Evolutionary conservation across 64 coral and sea anemone genomes (phyloP), one percentile per base, ranked within the genome.

Genomic region (Stylophora pistillata): DNA sequence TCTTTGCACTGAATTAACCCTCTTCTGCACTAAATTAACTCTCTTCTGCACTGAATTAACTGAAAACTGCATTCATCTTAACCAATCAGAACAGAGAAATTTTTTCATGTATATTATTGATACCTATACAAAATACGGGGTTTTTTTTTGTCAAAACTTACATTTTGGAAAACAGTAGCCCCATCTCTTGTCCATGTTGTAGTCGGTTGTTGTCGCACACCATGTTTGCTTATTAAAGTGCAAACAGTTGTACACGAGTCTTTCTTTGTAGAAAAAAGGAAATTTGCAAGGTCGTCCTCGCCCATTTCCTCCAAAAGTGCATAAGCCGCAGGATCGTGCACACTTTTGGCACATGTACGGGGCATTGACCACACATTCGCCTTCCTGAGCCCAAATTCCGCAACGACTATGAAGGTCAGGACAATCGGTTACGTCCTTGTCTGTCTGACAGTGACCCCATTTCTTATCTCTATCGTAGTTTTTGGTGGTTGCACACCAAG

Each of bases 91-190:
- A n/a, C n/a, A n/a, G n/a, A n/a, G n/a, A n/a, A n/a, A n/a, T n/a
- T n/a, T n/a, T n/a, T n/a, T n/a, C n/a, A n/a, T n/a, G n/a, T n/a
- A n/a, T n/a, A n/a, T n/a, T n/a, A n/a, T n/a, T n/a, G n/a, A n/a
- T n/a, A n/a, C n/a, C n/a, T n/a, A n/a, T n/a, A n/a, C n/a, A 47
- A 47, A 47, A 47, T 47, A 7, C 37, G 37, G n/a, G n/a, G n/a
- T n/a, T 47, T 7, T 47, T 47, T 4, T 47, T 47, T 47, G 23
- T 79, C 25, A 16, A 41, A 72, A 90, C 92, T 89, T 73, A 94
- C 92, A 78, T 37, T 94, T 87, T 5, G 81, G 81, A 56, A 85
- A 79, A 59, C 92, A 94, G 30, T 86, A 94, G 31, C 92, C 92
- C 92, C 92, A 94, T 65, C 69, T 26, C 65, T 78, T 74, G 74